Evolutionary conservation across 2,113 vertebrate species (phyloP), one percentile per base, ranked within the genome.

Genomic region (Ptilorrhoa leucosticta): DNA sequence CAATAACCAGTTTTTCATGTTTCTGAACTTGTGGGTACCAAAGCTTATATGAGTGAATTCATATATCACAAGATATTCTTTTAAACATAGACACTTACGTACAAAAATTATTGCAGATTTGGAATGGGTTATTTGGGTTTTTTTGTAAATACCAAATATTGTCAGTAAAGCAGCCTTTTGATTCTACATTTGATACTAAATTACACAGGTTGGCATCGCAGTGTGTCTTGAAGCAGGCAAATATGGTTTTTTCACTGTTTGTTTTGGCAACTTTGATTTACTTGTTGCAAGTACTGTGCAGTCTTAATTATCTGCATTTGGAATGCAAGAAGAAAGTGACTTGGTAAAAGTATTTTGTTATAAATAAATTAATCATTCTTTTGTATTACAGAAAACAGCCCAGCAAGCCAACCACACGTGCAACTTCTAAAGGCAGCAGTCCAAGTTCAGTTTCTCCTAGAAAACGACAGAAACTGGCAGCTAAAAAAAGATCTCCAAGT

Each of bases 321-420:
- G 54, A 88, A 66, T 73, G 35, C 54, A 85, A 86, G 75, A 70
- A 83, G 54, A 88, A 91, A 87, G 50, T 70, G 47, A 58, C 58
- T 90, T 77, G 22, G 44, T 87, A 31, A 5, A 94, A 92, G 37
- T 78, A 35, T 83, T 94, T 94, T 87, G 33, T 78, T 89, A 42
- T 30, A 33, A 75, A 61, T 69, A 63, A 51, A 83, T 85, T 86
- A 51, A 63, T 93, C 21, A 70, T 73, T 83, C 31, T 88, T 93
- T 37, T 66, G 45, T 91, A 12, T 97, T 96, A 90, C 97, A 98
- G 98, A 95, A 98, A 98, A 95, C 97, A 97, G 72, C 93, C 93
- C 44, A 97, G 97, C 91, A 98, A 98, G 91, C 98, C 98, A 82
- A 97, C 98, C 51, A 97, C 98, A 78, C 93, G 96, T 85, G 98